These are phyloP conservation scores for Chelon labrosus DNA, from an alignment of 2,797 vertebrate genomes.

Conservation along the genomic window DNA sequence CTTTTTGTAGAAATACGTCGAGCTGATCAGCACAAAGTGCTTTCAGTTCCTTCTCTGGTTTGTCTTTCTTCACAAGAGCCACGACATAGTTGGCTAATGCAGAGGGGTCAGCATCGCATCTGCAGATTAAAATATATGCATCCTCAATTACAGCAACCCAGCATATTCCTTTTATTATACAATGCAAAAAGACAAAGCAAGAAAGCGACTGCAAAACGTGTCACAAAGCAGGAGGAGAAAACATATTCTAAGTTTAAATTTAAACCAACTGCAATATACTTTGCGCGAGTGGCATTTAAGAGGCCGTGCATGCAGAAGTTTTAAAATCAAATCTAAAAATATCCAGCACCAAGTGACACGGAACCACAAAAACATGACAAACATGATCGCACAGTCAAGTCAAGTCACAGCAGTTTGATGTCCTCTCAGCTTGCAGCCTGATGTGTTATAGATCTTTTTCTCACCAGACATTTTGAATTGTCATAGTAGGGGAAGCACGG, in stretches of 20 bases:
- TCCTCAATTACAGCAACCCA: neutral
- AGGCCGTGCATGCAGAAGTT: neutral
- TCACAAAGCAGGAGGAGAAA: neutral
- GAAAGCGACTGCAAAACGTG: neutral
- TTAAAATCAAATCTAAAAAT: neutral
- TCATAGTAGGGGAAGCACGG: too few relatives aligned
- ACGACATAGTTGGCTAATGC: constrained; percentile 99
- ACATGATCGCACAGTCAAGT: too few relatives aligned
- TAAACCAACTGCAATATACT: neutral
- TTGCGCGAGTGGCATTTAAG: neutral
- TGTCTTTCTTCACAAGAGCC: constrained; percentile 98
- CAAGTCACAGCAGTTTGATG: neutral
- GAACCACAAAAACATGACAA: too few relatives aligned
- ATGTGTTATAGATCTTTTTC: too few relatives aligned
- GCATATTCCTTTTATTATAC: neutral
- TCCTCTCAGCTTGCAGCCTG: neutral
- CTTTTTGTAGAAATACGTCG: constrained; percentile 99
- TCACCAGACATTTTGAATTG: too few relatives aligned
- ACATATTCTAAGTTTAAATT: neutral
- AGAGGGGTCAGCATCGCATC: constrained; percentile 96
- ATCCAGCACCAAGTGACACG: too few relatives aligned
- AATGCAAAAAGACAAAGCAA: neutral
- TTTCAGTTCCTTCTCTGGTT: constrained; percentile 96
- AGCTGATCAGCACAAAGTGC: constrained; percentile 98
- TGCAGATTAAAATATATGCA: constrained; percentile 45